These are phyloP conservation scores for Ibycter americanus DNA, from an alignment of 2,797 vertebrate genomes.

Conservation along the genomic window DNA sequence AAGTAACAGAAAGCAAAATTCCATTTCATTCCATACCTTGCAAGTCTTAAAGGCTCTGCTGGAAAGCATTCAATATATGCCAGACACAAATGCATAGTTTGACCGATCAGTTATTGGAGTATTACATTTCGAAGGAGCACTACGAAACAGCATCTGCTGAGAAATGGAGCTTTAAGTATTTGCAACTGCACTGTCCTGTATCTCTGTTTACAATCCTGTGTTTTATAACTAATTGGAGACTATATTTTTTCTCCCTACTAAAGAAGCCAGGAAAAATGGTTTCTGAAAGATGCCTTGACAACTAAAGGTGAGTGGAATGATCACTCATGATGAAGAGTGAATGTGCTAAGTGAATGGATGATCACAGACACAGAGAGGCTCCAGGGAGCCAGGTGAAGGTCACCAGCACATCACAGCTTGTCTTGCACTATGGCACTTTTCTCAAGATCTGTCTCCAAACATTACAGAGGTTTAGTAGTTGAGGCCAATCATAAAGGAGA, in stretches of 20 bases:
- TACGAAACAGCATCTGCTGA: background rate
- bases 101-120: background rate
- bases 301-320: background rate
- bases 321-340: background rate
- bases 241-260: background rate
- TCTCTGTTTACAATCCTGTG: background rate
- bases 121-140: background rate
- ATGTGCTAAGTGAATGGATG: background rate
- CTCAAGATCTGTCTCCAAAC: background rate
- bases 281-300: background rate
- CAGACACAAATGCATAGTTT: background rate
- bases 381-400: background rate
- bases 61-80: background rate
- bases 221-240: background rate
- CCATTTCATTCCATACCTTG: background rate
- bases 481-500: background rate
- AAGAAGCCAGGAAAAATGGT: background rate
- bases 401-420: background rate
- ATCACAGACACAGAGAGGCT: background rate
- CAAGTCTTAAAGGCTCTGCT: background rate
- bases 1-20: background rate
- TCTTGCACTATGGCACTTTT: background rate
- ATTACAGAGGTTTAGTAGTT: background rate
- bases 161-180: background rate
- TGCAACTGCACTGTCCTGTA: background rate